A percentile compares a stretch with the other conserved stretches of the same genome.
Conservation (phyloP, 2,113 vertebrate genomes). For the Atherinomorus stipes region DNA sequence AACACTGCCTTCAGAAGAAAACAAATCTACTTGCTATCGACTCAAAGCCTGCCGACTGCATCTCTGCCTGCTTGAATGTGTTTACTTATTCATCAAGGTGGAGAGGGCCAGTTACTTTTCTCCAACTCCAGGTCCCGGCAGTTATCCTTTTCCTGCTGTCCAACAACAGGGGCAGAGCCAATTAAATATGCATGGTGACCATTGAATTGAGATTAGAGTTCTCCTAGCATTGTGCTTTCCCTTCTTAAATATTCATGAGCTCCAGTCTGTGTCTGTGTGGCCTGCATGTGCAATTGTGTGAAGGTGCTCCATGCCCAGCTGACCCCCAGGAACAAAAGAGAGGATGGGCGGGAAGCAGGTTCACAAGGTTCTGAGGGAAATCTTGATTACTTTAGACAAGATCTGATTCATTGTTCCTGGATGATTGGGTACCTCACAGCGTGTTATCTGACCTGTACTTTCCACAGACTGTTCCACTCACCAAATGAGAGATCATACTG, state of each 20-base stretch:
- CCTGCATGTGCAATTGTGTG: conserved; percentile 21
- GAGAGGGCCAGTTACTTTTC: conserved; percentile 29
- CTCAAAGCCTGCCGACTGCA: conserved; percentile 45
- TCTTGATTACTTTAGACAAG: background rate
- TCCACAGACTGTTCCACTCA: background rate
- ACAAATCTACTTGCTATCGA: conserved; percentile 74
- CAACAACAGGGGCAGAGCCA: conserved; percentile 57
- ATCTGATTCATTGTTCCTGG: background rate
- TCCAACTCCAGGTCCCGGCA: conserved; percentile 55
- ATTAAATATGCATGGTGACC: conserved; percentile 80
- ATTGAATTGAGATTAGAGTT: conserved; percentile 69
- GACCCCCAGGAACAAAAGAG: background rate
- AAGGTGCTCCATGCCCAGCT: conserved; percentile 17
- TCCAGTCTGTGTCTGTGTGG: conserved; percentile 25
- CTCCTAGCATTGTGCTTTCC: conserved; percentile 56
- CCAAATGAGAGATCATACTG: conserved; percentile 32
- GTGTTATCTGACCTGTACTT: conserved; percentile 15
- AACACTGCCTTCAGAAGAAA: conserved; percentile 66
- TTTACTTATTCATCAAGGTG: conserved; percentile 80
- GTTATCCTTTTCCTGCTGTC: conserved; percentile 63
- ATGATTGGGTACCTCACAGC: background rate
- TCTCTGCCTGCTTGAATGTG: conserved; percentile 58
- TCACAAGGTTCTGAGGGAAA: background rate
- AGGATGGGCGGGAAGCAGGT: background rate
- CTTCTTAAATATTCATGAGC: conserved; percentile 77